Evolutionary conservation across 2,113 vertebrate species (phyloP).

Genomic region (Cisticola juncidis): DNA sequence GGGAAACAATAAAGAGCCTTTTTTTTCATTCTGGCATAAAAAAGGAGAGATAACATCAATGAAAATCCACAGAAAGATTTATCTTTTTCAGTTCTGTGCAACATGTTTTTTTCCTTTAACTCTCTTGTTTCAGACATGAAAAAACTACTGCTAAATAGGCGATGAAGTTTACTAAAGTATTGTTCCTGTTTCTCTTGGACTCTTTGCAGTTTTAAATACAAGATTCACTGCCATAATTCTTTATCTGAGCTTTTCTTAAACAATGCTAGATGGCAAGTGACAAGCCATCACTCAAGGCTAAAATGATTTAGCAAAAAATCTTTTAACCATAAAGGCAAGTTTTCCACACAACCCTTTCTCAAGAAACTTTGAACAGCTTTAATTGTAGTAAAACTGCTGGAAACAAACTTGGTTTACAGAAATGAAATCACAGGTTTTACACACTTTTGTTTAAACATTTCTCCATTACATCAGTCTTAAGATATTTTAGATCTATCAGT

Average conservation of each 20-base stretch:
- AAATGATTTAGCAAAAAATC: neutral
- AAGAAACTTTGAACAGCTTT: neutral
- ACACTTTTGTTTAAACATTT: neutral
- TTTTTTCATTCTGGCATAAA: neutral
- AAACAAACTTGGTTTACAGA: neutral
- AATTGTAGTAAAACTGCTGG: neutral
- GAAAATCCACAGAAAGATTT: neutral
- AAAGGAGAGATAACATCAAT: neutral
- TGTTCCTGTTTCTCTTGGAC: neutral
- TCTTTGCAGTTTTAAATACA: neutral
- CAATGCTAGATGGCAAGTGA: neutral
- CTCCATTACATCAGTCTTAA: neutral
- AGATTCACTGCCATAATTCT: neutral
- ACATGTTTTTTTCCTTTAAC: neutral
- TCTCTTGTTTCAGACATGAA: neutral
- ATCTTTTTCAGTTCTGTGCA: neutral
- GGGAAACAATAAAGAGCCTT: neutral
- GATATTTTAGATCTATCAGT: neutral
- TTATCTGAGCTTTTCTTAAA: neutral
- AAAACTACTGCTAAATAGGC: neutral
- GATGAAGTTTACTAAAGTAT: neutral
- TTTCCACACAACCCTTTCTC: neutral
- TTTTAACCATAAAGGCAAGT: neutral
- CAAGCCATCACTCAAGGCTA: neutral
- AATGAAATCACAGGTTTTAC: neutral